Evolutionary conservation across 2,888 invertebrate species (phyloP).

Genomic region (Megastigmus dorsalis): DNA sequence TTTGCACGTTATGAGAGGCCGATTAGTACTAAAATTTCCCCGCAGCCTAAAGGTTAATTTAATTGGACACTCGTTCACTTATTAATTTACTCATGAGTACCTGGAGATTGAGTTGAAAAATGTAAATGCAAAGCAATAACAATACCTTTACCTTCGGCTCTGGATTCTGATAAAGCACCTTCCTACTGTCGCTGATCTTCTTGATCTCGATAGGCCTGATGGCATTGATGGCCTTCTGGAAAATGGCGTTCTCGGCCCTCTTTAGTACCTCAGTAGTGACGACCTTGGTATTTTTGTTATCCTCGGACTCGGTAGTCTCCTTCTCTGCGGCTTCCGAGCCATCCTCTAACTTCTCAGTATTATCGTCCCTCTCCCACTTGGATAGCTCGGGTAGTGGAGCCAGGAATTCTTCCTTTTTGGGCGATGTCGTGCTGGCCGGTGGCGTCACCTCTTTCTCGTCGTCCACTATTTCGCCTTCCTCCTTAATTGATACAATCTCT

Average conservation of each 20-base stretch:
- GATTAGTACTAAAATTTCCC: too few relatives aligned
- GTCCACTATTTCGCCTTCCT: constrained; percentile 70
- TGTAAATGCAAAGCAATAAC: background rate
- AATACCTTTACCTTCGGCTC: constrained; percentile 66
- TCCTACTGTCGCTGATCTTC: constrained; percentile 82
- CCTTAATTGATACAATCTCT: background rate
- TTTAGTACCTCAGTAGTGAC: constrained; percentile 91
- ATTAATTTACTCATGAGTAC: too few relatives aligned
- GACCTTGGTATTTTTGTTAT: constrained; percentile 76
- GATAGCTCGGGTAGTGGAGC: constrained; percentile 87
- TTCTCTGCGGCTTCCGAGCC: constrained; percentile 74
- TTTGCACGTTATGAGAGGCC: too few relatives aligned
- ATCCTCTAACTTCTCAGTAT: constrained; percentile 68
- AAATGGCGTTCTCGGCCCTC: constrained; percentile 93
- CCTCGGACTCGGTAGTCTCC: constrained; percentile 60
- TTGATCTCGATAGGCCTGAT: constrained; percentile 82
- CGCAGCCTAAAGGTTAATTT: too few relatives aligned
- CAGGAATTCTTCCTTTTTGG: constrained; percentile 78
- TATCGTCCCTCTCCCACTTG: constrained; percentile 88
- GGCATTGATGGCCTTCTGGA: constrained; percentile 90
- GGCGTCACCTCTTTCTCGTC: constrained; percentile 57
- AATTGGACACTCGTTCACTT: too few relatives aligned
- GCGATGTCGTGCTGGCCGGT: constrained; percentile 52
- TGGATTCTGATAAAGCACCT: constrained; percentile 78
- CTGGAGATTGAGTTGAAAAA: too few relatives aligned